phyloP scores from a whole-genome alignment of 2,797 vertebrate genomes.

The Limnodromus scolopaceus region DNA sequence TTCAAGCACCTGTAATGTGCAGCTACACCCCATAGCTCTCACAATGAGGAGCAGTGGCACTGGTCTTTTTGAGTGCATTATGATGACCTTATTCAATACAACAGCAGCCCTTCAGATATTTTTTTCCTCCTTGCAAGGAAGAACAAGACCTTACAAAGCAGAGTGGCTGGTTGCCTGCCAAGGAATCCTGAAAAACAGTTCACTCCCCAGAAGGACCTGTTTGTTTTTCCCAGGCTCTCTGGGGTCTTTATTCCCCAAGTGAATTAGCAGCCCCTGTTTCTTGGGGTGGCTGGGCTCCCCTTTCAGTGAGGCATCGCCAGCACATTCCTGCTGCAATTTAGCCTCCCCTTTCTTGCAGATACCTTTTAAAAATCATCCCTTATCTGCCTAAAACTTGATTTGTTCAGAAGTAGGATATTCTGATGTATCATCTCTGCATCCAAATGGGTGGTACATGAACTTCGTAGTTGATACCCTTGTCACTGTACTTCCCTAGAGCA shows the following conservation, averaged over 20 bases:
- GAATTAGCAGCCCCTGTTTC: slow-evolving; percentile 46
- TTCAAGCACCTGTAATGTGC: slow-evolving; percentile 55
- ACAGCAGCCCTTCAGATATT: slow-evolving; percentile 10
- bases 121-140: slow-evolving; percentile 40
- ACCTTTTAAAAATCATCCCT: background rate
- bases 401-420: background rate
- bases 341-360: background rate
- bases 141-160: slow-evolving; percentile 63
- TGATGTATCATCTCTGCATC: background rate
- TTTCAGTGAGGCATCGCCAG: background rate
- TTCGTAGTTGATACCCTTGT: accelerated
- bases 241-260: slow-evolving; percentile 44
- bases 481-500: background rate
- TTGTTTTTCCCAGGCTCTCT: slow-evolving; percentile 73
- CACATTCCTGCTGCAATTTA: background rate
- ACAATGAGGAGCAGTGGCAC: background rate
- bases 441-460: background rate
- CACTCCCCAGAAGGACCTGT: slow-evolving; percentile 65
- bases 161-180: slow-evolving; percentile 67
- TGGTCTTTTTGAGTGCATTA: slow-evolving; percentile 16
- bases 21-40: slow-evolving; percentile 15
- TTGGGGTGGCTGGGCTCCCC: background rate
- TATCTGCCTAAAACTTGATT: background rate
- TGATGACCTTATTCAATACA: slow-evolving; percentile 53
- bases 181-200: slow-evolving; percentile 72